Base-by-base conservation (phyloP, 2,797 vertebrate genomes). In the Eremophila alpestris region DNA sequence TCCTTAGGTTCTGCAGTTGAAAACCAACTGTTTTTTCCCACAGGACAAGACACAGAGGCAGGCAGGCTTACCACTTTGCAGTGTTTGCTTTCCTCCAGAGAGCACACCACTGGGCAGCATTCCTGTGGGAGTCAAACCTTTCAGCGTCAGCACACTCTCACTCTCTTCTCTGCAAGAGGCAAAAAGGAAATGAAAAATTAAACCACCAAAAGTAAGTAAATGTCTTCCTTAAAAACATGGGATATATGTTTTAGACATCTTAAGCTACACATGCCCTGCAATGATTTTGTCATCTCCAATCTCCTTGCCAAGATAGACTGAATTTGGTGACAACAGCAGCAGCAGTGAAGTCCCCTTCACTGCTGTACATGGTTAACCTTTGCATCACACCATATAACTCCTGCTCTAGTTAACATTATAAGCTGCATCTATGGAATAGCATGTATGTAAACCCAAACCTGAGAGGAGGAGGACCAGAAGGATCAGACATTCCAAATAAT, bases 101-200 rank as follows among this genome's bases (percentile, higher is more conserved):
- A 99, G 98, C 71, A 99, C 99, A 41, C 99, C 99, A 17, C 99
- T 99, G 87, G 99, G 99, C 86, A 99, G 98, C 99, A 99, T 99
- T 96, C 99, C 99, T 27, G 99, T 99, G 5, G 99, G 99, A 96
- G 99, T 99, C 97, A 99, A 97, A 62, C 99, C 99, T 96, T 99
- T 99, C 98, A 99, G 98, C 0, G 99, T 99, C 98, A 99, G 98
- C 93, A 99, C 99, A 32, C 99, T 99, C 98, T 99, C 99, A 93
- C 99, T 99, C 98, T 99, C 99, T 98, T 99, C 99, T 98, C 99
- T 99, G 97, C 24, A 80, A 52, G 85, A 75, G 29, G 32, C 8
- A 41, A 69, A 70, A 60, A n/a, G 13, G 11, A 51, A 69, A 55
- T 9, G 17, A 38, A 14, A 11, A 74, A 68, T 17, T 34, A 63